These are phyloP conservation scores for Chalcis sispes DNA, from an alignment of 2,888 invertebrate genomes.

Conservation along the genomic window DNA sequence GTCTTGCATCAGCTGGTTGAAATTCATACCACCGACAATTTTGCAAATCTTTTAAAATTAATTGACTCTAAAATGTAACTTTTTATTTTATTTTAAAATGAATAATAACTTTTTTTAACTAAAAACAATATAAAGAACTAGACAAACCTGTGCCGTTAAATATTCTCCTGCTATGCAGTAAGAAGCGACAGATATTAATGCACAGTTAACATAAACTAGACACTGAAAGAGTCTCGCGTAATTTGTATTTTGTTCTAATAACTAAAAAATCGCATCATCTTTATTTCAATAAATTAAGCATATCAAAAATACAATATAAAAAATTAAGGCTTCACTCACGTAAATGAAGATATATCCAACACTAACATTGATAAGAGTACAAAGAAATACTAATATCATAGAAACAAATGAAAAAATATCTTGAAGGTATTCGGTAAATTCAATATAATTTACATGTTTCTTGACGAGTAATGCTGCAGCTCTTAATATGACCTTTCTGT, in stretches of 20 bases:
- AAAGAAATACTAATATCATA: background rate
- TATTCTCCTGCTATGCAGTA: slow-evolving; percentile 8
- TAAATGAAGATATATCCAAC: slow-evolving; percentile 22
- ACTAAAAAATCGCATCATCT: slow-evolving; percentile 23
- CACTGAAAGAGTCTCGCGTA: slow-evolving; percentile 39
- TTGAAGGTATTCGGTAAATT: background rate
- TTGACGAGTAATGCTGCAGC: background rate
- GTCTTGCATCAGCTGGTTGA: background rate
- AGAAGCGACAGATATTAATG: background rate
- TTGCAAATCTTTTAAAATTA: slow-evolving; percentile 8
- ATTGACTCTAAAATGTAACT: slow-evolving; percentile 1
- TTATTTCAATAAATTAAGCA: background rate
- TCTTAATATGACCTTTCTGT: background rate
- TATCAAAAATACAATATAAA: background rate
- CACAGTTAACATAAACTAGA: background rate
- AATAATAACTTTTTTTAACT: background rate
- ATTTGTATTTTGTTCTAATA: slow-evolving; percentile 27
- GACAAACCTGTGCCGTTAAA: background rate
- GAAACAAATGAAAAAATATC: slow-evolving; percentile 9
- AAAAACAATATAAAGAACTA: background rate
- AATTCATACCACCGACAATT: slow-evolving; percentile 16
- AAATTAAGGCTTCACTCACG: slow-evolving; percentile 55
- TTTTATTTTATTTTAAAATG: background rate
- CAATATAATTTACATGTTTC: background rate
- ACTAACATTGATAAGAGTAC: slow-evolving; percentile 57